phyloP scores from a whole-genome alignment of 1,140 invertebrate genomes.

The Platyscapa corneri region DNA sequence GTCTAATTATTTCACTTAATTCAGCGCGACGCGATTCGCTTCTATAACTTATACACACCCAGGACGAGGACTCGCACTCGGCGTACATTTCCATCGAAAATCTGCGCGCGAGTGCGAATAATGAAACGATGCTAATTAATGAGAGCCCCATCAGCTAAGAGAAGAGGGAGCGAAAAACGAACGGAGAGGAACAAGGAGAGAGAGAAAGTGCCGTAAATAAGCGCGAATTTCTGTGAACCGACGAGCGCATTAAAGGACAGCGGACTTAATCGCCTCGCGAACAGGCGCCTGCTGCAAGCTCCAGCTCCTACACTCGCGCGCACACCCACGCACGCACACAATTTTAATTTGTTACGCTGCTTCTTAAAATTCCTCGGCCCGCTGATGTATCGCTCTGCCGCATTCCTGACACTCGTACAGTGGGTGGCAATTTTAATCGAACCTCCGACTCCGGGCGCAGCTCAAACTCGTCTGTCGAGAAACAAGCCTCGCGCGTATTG shows the following conservation, averaged over 20 bases:
- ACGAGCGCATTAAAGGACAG: slow-evolving; percentile 23
- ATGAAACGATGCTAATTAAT: slow-evolving; percentile 73
- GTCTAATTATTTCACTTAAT: slow-evolving; percentile 76
- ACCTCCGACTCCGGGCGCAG: too few species aligned
- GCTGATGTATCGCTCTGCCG: too few species aligned
- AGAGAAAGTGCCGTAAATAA: slow-evolving; percentile 42
- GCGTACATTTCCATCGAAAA: slow-evolving; percentile 60
- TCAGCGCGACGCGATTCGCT: slow-evolving; percentile 59
- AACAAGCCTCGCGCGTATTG: too few species aligned
- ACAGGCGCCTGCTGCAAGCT: background rate
- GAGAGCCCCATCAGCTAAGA: slow-evolving; percentile 51
- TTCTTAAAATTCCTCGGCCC: too few species aligned
- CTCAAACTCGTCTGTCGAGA: too few species aligned
- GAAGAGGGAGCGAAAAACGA: background rate
- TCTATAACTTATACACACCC: background rate
- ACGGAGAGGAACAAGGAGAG: background rate
- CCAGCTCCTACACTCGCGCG: too few species aligned
- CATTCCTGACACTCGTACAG: too few species aligned
- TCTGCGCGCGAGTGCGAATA: slow-evolving; percentile 62
- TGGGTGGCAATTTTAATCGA: too few species aligned
- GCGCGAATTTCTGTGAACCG: slow-evolving; percentile 34
- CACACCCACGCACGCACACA: too few species aligned
- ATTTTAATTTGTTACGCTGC: too few species aligned
- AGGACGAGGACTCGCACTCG: background rate
- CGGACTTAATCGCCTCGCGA: slow-evolving; percentile 44